phyloP scores from a whole-genome alignment of 35 echinoderm and acorn worm genomes.

The Antedon bifida region DNA sequence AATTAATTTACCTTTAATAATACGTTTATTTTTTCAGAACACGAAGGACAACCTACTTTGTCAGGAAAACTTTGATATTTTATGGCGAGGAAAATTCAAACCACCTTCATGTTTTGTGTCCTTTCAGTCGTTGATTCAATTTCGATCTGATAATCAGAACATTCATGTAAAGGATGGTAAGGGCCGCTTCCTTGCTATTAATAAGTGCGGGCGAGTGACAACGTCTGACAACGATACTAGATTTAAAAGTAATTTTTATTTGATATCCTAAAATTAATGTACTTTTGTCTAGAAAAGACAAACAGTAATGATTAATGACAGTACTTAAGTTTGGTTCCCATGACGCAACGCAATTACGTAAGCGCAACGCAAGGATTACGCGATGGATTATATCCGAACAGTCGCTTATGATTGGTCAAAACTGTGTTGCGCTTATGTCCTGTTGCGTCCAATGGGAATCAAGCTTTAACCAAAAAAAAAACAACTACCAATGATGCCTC shows the following conservation, averaged over 20 bases:
- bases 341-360: too few species aligned
- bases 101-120: background rate
- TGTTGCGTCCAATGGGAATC: too few species aligned
- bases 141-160: background rate
- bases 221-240: background rate
- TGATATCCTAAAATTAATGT: background rate
- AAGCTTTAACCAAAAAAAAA: too few species aligned
- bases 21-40: background rate
- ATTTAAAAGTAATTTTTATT: background rate
- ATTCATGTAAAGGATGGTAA: background rate
- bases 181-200: background rate
- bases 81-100: background rate
- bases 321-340: too few species aligned
- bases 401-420: too few species aligned
- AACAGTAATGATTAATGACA: too few species aligned
- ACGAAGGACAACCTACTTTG: background rate
- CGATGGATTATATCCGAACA: too few species aligned
- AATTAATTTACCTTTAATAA: too few species aligned
- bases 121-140: background rate
- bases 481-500: too few species aligned
- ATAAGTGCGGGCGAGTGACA: background rate
- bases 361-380: too few species aligned
- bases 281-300: too few species aligned
- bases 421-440: too few species aligned
- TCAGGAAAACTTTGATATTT: background rate